These are phyloP conservation scores for Limnephilus marmoratus DNA, from an alignment of 2,888 invertebrate species.

Conservation along the genomic window DNA sequence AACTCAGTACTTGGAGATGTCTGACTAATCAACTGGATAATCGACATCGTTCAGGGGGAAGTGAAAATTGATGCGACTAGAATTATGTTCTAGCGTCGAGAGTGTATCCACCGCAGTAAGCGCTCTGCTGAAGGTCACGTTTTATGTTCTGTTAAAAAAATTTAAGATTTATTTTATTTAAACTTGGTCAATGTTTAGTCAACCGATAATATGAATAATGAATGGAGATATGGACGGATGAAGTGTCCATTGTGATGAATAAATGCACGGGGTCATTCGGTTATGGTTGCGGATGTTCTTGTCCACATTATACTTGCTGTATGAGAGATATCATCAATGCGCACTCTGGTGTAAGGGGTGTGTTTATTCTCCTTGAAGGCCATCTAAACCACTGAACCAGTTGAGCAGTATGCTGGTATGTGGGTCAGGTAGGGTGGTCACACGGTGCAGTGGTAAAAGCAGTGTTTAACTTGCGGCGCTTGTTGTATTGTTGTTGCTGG, in stretches of 20 bases:
- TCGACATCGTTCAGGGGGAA: no score
- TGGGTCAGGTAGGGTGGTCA: not conserved
- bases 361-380: not conserved
- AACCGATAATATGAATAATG: not conserved
- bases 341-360: not conserved
- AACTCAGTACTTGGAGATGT: no score
- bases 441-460: not conserved
- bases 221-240: not conserved
- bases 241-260: not conserved
- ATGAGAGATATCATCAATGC: not conserved
- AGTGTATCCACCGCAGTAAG: not conserved
- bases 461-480: conserved; percentile 17
- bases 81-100: not conserved
- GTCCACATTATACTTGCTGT: not conserved
- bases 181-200: not conserved
- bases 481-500: conserved; percentile 17
- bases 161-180: not conserved
- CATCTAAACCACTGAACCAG: not conserved
- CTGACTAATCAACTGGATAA: no score
- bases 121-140: not conserved
- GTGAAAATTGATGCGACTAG: no score
- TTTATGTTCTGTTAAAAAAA: no score
- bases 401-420: not conserved
- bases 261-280: not conserved
- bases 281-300: not conserved